Evolutionary conservation across 2,888 invertebrate genomes (phyloP), one percentile per base, ranked within the genome.

Genomic region (Cosmorhoe ocellata): DNA sequence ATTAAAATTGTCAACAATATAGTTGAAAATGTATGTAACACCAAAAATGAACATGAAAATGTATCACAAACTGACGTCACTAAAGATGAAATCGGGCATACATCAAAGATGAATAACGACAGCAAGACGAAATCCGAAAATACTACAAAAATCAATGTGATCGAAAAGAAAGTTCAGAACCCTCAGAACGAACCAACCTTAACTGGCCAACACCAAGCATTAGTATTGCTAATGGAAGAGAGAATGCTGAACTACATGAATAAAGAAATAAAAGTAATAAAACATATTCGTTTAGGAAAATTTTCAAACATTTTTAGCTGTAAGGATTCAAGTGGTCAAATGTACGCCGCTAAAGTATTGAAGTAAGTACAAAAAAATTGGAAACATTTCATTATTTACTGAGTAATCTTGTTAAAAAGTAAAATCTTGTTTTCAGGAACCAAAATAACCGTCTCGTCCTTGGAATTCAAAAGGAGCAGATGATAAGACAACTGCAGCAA

Each of bases 261-360:
- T 0, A 30, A 46, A 38, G 53, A 68, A 24, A 63, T 58, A 28
- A 67, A 46, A 22, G 40, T 77, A 2, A 53, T 50, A 3, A 51
- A 61, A 11, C 3, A 69, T 14, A 64, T 79, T 51, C 67, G 63
- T 9, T 18, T 27, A 1, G 84, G 84, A 9, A 59, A 45, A 51
- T 79, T 62, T 57, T 80, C 83, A 1, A 65, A 52, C 41, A 69
- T 84, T 53, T 79, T 67, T 42, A 63, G 65, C 42, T 79, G 71
- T 46, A 58, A 55, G 43, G 61, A 72, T 49, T 9, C 26, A 1
- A 45, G 27, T 22, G 69, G 69, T 13, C 10, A 59, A 41, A 32
- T 41, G 10, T 78, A 64, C 51, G 72, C 72, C 1, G 44, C 78
- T 3, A 84, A 84, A 66, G 47, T 73, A 18, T 39, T 69, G 32